These are phyloP conservation scores for Cantharis nigra DNA, from an alignment of 2,888 invertebrate genomes.

Conservation along the genomic window DNA sequence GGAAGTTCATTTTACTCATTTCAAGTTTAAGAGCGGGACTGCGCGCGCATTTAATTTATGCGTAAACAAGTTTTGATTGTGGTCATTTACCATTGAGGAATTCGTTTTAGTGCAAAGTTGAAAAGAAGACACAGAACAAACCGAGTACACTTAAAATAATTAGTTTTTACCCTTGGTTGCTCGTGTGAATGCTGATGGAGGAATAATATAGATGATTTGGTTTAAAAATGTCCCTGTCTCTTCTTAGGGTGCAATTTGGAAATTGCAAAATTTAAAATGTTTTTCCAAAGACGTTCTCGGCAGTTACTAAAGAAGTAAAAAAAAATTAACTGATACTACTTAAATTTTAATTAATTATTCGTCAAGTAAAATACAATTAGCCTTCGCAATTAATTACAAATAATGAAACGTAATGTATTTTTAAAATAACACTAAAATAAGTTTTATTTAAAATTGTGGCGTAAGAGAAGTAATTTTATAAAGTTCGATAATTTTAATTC, in stretches of 20 bases:
- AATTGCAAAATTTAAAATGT: not conserved
- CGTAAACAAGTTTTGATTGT: conserved; percentile 5
- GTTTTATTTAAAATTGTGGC: not conserved
- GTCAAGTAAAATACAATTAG: not conserved
- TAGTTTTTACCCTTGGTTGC: not conserved
- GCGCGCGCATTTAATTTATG: conserved; percentile 26
- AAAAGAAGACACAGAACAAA: not conserved
- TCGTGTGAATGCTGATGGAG: not conserved
- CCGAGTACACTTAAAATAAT: not conserved
- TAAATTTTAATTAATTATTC: not conserved
- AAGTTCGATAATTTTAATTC: not conserved
- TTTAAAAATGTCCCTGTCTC: not conserved
- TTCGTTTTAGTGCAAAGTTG: not conserved
- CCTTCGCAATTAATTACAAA: not conserved
- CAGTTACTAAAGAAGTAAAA: not conserved
- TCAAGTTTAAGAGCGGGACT: conserved; percentile 22
- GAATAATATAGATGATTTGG: not conserved
- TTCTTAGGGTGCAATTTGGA: not conserved
- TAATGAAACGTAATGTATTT: not conserved
- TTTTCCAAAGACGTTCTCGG: not conserved
- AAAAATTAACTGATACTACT: too few species aligned
- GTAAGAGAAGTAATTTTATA: not conserved
- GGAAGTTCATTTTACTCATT: conserved; percentile 24
- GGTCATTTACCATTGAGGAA: not conserved
- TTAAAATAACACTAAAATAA: not conserved